Evolutionary conservation across 2,113 vertebrate genomes (phyloP).

Genomic region (Phoenicopterus ruber): DNA sequence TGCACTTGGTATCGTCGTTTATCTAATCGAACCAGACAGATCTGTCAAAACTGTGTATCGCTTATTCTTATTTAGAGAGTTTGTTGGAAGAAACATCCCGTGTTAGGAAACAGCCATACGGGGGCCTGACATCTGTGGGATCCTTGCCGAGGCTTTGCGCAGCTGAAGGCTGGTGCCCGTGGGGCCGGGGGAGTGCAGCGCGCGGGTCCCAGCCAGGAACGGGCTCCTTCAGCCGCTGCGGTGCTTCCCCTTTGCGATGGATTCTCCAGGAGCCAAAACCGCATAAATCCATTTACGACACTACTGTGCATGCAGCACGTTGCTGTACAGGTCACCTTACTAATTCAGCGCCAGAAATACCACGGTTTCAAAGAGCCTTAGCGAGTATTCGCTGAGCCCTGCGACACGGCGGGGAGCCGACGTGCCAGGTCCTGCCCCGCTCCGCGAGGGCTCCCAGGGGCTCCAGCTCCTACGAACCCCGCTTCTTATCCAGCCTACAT

Average conservation of each 20-base stretch:
- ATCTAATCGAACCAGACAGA: not conserved
- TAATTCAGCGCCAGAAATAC: not conserved
- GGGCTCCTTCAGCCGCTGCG: accelerated
- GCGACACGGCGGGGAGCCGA: accelerated
- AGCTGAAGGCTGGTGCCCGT: not conserved
- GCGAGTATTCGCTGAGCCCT: not conserved
- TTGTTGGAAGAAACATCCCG: not conserved
- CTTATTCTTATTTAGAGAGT: not conserved
- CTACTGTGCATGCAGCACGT: accelerated
- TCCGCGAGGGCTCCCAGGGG: accelerated
- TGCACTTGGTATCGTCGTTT: not conserved
- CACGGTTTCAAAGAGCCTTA: not conserved
- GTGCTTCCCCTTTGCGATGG: not conserved
- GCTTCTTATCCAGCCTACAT: accelerated
- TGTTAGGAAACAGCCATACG: not conserved
- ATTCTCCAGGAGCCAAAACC: not conserved
- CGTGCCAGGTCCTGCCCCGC: not conserved
- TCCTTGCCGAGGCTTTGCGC: not conserved
- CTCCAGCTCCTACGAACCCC: not conserved
- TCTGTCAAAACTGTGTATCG: not conserved
- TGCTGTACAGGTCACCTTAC: too few species aligned
- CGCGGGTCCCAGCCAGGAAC: accelerated
- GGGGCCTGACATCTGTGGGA: not conserved
- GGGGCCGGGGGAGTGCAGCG: not conserved
- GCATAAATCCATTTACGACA: not conserved